Base-by-base conservation (phyloP, 2,113 vertebrate genomes). In the Paracanthobrama guichenoti region DNA sequence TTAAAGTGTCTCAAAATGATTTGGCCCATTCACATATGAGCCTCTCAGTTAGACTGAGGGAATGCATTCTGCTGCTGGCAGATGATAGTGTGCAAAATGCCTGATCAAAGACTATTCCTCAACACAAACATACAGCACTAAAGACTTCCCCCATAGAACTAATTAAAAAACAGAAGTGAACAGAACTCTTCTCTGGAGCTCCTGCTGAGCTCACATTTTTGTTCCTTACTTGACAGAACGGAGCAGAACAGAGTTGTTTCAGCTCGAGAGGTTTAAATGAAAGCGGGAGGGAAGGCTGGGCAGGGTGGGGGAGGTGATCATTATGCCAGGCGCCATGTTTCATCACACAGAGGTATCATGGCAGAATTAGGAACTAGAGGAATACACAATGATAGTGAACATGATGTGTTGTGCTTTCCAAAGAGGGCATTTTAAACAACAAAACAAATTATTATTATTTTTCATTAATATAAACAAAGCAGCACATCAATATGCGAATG, bases 81-180 rank as follows among this genome's bases (percentile, higher is more conserved):
- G 76, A 57, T 16, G 62, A 81, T 81, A 35, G 26, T 35, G 26
- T 48, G 26, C 79, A 67, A 48, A 81, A 67, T 53, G 62, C 28
- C 62, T 46, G 79, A 81, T 81, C 60, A 81, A 81, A 66, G 44
- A 8, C 46, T 81, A 81, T 22, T 28, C n/a, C 39, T 62, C 60
- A 31, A 81, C 55, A 62, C 48, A 82, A 39, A 82, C 42, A 80
- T 13, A 66, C 42, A 60, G 35, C 39, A 6, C 76, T 79, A 60
- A 79, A 79, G 76, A 79, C 76, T 48, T 80, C 42, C 71, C 81
- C 71, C 71, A 83, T 35, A 75, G 55, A 83, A 48, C 26, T 59
- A 83, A 60, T 74, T 74, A 75, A 82, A 73, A 79, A 44, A 79
- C 35, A 79, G 76, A 79, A 76, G 35, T 22, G 76, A 66, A 79